Percentiles rank a stretch among this genome's conserved stretches.
phyloP scores from a whole-genome alignment of 2,888 invertebrate species.

The Drosophila nigricruria region DNA sequence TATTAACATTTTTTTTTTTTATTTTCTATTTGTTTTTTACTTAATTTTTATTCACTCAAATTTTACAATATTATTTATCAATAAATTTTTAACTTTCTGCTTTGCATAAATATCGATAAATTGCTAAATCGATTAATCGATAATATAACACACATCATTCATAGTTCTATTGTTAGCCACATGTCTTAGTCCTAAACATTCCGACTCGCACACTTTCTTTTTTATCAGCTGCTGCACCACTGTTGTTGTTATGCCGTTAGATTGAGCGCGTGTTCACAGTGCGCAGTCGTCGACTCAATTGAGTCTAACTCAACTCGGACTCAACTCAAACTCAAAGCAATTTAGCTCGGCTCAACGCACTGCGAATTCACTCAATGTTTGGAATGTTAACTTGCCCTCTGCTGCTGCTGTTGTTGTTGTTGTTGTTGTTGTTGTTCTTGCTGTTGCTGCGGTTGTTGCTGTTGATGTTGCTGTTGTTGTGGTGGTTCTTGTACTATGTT shows the following conservation, averaged over 20 bases:
- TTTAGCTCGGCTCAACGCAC: slow-evolving; percentile 27
- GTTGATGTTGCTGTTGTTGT: slow-evolving; percentile 1
- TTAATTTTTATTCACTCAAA: no score
- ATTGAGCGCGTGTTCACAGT: slow-evolving; percentile 20
- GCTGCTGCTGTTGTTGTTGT: not conserved
- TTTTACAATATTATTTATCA: no score
- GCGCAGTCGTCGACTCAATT: slow-evolving; percentile 43
- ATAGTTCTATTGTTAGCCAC: not conserved
- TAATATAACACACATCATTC: not conserved
- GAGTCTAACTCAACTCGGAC: slow-evolving; percentile 22
- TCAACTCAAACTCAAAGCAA: slow-evolving; percentile 21
- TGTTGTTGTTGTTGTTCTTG: slow-evolving; percentile 3
- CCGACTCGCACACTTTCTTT: not conserved
- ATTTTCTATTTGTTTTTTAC: no score
- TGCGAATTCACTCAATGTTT: slow-evolving; percentile 33
- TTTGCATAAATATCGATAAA: not conserved
- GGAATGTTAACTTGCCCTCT: slow-evolving; percentile 11
- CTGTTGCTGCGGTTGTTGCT: not conserved
- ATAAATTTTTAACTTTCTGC: no score
- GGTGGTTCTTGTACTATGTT: slow-evolving; percentile 30
- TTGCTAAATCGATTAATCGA: not conserved
- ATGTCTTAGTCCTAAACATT: not conserved
- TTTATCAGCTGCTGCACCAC: slow-evolving; percentile 10
- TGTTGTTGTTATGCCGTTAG: slow-evolving; percentile 19
- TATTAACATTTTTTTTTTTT: no score